phyloP scores from a whole-genome alignment of 2,888 invertebrate species.

The Aphidius colemani region DNA sequence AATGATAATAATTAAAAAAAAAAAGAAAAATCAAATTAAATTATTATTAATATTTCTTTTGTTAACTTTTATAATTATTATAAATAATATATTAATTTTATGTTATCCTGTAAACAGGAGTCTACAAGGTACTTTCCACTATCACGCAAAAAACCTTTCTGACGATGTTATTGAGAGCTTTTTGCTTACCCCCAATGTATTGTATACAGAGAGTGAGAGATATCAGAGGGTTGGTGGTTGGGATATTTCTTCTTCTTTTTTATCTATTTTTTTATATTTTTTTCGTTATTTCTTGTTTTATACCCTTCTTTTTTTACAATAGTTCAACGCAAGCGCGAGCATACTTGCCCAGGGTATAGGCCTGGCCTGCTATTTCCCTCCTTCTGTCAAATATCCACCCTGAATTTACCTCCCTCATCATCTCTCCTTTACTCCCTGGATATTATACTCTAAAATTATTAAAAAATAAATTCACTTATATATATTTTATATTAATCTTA shows the following conservation, averaged over 20 bases:
- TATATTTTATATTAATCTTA: too few relatives aligned
- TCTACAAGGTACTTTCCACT: slow-evolving; percentile 19
- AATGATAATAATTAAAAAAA: too few relatives aligned
- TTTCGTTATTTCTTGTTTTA: slow-evolving; percentile 12
- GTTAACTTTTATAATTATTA: too few relatives aligned
- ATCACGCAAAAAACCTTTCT: slow-evolving; percentile 18
- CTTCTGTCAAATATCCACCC: slow-evolving; percentile 2
- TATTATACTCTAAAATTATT: slow-evolving; percentile 30
- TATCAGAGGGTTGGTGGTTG: too few relatives aligned
- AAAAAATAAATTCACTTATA: too few relatives aligned
- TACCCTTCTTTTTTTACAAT: slow-evolving; percentile 20
- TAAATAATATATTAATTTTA: slow-evolving; percentile 23
- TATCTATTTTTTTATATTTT: too few relatives aligned
- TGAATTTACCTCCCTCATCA: too few relatives aligned
- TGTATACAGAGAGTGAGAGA: too few relatives aligned
- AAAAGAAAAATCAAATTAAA: too few relatives aligned
- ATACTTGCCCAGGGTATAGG: slow-evolving; percentile 54
- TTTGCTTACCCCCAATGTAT: too few relatives aligned
- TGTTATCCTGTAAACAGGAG: slow-evolving; percentile 51
- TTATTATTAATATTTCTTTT: too few relatives aligned
- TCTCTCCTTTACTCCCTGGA: slow-evolving; percentile 37
- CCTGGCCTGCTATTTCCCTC: slow-evolving; percentile 39
- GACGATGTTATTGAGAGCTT: neutral
- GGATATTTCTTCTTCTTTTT: too few relatives aligned
- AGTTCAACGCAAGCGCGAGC: slow-evolving; percentile 47